Percentiles rank a stretch among this genome's conserved stretches.
phyloP scores from a whole-genome alignment of 1,140 invertebrate genomes.

The Leptinotarsa defecta region DNA sequence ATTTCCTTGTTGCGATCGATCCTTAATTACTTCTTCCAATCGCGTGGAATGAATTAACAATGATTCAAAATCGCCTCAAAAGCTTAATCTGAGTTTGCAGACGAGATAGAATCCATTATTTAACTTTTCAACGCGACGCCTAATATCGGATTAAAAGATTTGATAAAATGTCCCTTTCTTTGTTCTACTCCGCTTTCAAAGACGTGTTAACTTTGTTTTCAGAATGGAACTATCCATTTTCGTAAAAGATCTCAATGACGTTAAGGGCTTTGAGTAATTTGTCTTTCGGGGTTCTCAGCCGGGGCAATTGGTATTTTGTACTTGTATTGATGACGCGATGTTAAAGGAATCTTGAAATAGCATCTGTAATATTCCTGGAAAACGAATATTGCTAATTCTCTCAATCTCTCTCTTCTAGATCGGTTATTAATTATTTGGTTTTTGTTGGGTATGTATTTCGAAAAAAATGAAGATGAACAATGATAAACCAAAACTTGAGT shows the following conservation, averaged over 20 bases:
- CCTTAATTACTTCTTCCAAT: neutral
- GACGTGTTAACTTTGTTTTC: slow-evolving; percentile 31
- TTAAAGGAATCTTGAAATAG: neutral
- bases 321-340: neutral
- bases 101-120: slow-evolving; percentile 26
- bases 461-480: no score
- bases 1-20: no score
- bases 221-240: slow-evolving; percentile 29
- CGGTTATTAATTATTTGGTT: no score
- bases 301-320: neutral
- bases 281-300: slow-evolving; percentile 12
- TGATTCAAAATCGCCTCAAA: slow-evolving; percentile 19
- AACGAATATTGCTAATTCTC: no score
- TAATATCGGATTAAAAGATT: slow-evolving; percentile 32
- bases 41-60: neutral
- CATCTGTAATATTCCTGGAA: no score
- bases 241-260: slow-evolving; percentile 17
- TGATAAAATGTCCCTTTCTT: slow-evolving; percentile 17
- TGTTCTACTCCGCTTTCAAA: slow-evolving; percentile 11
- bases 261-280: slow-evolving; percentile 28
- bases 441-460: no score
- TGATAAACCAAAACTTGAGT: no score
- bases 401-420: no score
- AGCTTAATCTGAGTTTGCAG: slow-evolving; percentile 32
- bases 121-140: slow-evolving; percentile 18